Evolutionary conservation across 2,797 vertebrate species (phyloP), one percentile per base, ranked within the genome.

Genomic region (Melanotaenia parkinsoni): DNA sequence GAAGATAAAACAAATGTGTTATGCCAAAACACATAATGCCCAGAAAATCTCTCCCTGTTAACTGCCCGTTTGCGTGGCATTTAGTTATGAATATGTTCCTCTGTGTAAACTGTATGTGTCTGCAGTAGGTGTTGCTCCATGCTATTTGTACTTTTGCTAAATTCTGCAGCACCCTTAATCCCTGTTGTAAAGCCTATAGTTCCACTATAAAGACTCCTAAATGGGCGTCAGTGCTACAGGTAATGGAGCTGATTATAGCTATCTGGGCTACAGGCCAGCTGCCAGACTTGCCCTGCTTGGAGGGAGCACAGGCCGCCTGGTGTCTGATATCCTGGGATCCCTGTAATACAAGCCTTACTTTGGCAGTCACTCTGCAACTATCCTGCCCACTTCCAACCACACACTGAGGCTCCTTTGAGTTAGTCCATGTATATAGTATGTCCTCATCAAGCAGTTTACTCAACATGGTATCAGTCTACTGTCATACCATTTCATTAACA

Each of bases 291-390:
- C 76, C 88, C 89, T 77, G 92, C 90, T 89, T 95, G 89, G 92
- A 96, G 95, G 89, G 85, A 89, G 90, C 80, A 84, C 84, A 82
- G 86, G 82, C 89, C 94, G 93, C 94, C 95, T 90, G 83, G 91
- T 95, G 96, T 96, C 95, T 95, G 95, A 96, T 95, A 95, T 91
- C 96, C 94, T 93, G 94, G 95, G 95, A 92, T 92, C 93, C 95
- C 94, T 96, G 95, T 95, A 97, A 96, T 95, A 95, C 94, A 93
- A 94, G 94, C 92, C 91, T 81, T 74, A 89, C 91, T 92, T 92
- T 95, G 95, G 94, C 94, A 95, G 94, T 79, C 81, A 80, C 85
- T 86, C 77, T 6, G 78, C 63, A 80, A 86, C 83, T 81, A 70
- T 76, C 81, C 83, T 91, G 79, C 84, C 90, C 89, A 86, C 88